Conservation (phyloP, 2,113 vertebrate genomes). For the Oryzias curvinotus region DNA sequence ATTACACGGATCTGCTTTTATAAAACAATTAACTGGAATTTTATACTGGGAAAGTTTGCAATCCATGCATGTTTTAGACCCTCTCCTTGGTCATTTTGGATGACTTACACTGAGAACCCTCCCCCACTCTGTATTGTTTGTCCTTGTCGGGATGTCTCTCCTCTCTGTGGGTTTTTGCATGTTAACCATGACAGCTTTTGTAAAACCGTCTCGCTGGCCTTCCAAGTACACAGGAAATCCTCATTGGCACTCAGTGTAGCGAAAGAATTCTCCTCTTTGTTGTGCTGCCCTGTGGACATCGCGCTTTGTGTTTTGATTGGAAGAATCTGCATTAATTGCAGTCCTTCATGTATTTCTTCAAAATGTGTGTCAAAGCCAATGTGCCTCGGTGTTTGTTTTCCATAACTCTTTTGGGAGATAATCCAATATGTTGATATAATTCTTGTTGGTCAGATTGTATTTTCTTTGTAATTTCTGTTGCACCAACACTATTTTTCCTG, state of each 20-base stretch:
- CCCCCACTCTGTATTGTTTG: conserved; percentile 44
- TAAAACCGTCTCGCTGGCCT: conserved; percentile 69
- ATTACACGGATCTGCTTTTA: conserved; percentile 1
- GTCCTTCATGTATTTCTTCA: conserved; percentile 48
- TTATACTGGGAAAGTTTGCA: conserved; percentile 24
- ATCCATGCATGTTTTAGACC: conserved; percentile 37
- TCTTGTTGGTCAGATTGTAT: background rate
- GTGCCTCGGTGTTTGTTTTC: conserved; percentile 1
- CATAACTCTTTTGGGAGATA: background rate
- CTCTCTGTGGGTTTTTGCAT: conserved; percentile 61
- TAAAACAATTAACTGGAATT: background rate
- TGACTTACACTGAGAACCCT: conserved; percentile 29
- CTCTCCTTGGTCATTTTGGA: conserved; percentile 46
- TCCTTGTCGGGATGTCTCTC: conserved; percentile 37
- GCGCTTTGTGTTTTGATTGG: conserved; percentile 70
- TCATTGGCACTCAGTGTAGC: conserved; percentile 74
- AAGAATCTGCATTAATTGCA: conserved; percentile 79
- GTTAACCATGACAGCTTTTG: conserved; percentile 75
- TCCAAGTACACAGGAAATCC: conserved; percentile 70
- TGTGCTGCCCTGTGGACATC: conserved; percentile 64
- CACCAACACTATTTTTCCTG: conserved; percentile 14
- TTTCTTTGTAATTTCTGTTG: background rate
- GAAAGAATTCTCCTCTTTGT: conserved; percentile 69
- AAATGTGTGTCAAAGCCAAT: conserved; percentile 56
- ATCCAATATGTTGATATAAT: background rate